These are phyloP conservation scores for Brachyptera risi DNA, from an alignment of 2,888 invertebrate genomes.

Conservation along the genomic window DNA sequence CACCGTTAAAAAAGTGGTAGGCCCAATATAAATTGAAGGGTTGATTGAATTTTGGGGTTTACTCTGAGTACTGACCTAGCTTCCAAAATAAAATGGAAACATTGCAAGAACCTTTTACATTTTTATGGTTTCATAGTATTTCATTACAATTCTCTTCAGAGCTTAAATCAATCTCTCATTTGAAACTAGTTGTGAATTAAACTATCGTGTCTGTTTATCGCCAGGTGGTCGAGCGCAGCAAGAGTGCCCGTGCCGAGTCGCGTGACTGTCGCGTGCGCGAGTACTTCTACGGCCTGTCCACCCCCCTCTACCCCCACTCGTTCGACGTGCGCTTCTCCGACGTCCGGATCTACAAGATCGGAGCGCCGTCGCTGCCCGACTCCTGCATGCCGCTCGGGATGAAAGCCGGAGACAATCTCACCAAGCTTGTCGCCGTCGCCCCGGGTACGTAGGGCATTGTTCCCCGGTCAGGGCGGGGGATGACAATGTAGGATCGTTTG, in stretches of 20 bases:
- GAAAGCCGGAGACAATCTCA: conserved; percentile 86
- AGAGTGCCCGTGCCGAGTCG: conserved; percentile 63
- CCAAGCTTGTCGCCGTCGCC: conserved; percentile 78
- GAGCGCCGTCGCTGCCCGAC: conserved; percentile 87
- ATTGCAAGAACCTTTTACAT: too few relatives aligned
- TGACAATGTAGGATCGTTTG: too few relatives aligned
- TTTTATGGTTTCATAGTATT: too few relatives aligned
- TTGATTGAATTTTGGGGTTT: too few relatives aligned
- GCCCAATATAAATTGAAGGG: too few relatives aligned
- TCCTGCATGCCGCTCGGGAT: conserved; percentile 96
- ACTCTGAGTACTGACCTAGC: too few relatives aligned
- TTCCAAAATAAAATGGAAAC: too few relatives aligned
- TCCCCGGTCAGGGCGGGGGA: too few relatives aligned
- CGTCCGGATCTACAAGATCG: conserved; percentile 88
- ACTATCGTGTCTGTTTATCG: background rate
- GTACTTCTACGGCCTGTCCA: conserved; percentile 87
- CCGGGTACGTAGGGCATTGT: conserved; percentile 53
- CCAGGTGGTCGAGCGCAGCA: conserved; percentile 81
- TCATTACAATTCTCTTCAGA: too few relatives aligned
- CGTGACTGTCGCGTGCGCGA: conserved; percentile 81
- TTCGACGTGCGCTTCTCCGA: conserved; percentile 91
- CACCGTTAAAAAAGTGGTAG: too few relatives aligned
- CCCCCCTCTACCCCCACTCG: conserved; percentile 86
- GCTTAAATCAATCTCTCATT: too few relatives aligned
- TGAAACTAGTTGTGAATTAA: too few relatives aligned